Percentiles rank a stretch among this genome's conserved stretches.
phyloP scores from a whole-genome alignment of 2,797 vertebrate species.

The Chaetophractus vellerosus region DNA sequence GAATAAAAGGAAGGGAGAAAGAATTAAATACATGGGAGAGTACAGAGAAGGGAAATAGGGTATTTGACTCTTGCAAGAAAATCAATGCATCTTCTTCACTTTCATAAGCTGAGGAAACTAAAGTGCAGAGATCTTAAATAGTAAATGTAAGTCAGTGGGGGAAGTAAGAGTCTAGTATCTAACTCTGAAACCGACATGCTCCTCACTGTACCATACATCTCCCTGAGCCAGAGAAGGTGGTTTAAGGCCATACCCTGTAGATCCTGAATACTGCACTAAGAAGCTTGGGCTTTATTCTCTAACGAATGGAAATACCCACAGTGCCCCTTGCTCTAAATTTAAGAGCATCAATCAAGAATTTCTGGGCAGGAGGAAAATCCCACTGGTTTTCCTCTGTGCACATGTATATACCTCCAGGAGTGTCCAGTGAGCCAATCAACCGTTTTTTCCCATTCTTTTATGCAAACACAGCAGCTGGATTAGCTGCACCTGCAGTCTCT shows the following conservation, averaged over 20 bases:
- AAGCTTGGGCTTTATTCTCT: constrained; percentile 11
- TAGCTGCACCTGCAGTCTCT: constrained; percentile 74
- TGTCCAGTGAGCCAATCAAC: constrained; percentile 22
- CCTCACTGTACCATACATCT: neutral
- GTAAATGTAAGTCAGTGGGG: neutral
- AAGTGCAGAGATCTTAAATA: neutral
- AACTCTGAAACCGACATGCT: neutral
- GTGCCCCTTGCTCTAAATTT: neutral
- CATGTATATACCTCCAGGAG: neutral
- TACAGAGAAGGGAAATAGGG: neutral
- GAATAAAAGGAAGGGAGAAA: neutral
- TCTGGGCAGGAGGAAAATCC: neutral
- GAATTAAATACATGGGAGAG: neutral
- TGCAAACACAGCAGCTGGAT: constrained; percentile 70
- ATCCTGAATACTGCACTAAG: neutral
- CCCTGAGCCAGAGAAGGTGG: neutral
- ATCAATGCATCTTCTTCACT: neutral
- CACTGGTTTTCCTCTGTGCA: neutral
- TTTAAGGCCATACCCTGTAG: neutral
- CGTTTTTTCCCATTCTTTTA: constrained; percentile 50
- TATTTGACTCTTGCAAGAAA: neutral
- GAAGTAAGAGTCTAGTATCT: neutral
- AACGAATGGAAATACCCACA: neutral
- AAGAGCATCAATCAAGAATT: constrained; percentile 33
- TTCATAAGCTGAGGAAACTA: neutral